Conservation (phyloP, 1,140 invertebrate species). For the Eumaeus atala region DNA sequence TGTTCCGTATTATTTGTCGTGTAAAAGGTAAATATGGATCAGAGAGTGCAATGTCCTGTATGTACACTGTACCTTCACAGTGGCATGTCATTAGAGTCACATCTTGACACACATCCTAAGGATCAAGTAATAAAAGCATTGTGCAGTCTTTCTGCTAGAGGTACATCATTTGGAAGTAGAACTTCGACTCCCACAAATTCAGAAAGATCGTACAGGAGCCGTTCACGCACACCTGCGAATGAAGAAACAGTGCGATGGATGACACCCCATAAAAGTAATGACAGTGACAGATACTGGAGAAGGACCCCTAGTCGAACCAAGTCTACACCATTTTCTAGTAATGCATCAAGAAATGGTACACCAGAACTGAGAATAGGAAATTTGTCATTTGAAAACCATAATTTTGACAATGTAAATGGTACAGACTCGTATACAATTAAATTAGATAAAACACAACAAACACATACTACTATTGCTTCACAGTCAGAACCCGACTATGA, state of each 20-base stretch:
- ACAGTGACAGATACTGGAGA: constrained; percentile 59
- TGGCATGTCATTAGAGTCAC: constrained; percentile 85
- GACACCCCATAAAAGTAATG: constrained; percentile 36
- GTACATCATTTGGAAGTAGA: constrained; percentile 45
- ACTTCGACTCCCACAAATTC: constrained; percentile 57
- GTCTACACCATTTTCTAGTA: constrained; percentile 34
- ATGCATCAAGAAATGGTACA: constrained; percentile 44
- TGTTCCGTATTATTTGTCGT: constrained; percentile 31
- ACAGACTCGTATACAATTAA: constrained; percentile 45
- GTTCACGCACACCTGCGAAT: constrained; percentile 59
- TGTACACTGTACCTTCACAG: constrained; percentile 87
- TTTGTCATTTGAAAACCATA: constrained; percentile 48
- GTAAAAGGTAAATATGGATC: constrained; percentile 64
- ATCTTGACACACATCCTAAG: constrained; percentile 89
- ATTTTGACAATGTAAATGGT: constrained; percentile 30
- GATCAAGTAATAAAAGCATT: constrained; percentile 90
- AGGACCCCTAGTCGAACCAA: constrained; percentile 48
- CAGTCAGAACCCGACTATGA: constrained; percentile 42
- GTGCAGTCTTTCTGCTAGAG: constrained; percentile 53
- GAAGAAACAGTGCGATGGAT: constrained; percentile 49
- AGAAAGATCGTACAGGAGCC: constrained; percentile 62
- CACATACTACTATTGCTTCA: constrained; percentile 31
- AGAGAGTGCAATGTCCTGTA: constrained; percentile 82
- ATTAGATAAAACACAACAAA: constrained; percentile 49
- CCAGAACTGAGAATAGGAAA: constrained; percentile 53